Conservation (phyloP, 2,888 invertebrate species). For the Drosophila atripex region DNA sequence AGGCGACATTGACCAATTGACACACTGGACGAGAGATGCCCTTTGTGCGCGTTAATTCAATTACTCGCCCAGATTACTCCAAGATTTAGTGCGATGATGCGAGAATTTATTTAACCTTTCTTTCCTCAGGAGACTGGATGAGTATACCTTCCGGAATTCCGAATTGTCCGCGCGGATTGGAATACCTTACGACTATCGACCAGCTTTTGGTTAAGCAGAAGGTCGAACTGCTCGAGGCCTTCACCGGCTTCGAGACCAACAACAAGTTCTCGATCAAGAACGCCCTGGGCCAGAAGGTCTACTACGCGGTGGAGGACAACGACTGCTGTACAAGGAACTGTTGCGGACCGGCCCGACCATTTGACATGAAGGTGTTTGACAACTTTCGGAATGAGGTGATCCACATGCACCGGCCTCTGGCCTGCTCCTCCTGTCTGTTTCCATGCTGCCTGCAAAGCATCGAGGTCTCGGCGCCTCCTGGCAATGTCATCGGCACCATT, state of each 20-base stretch:
- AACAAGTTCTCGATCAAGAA: slow-evolving; percentile 95
- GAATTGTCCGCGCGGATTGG: slow-evolving; percentile 94
- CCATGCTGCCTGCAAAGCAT: slow-evolving; percentile 93
- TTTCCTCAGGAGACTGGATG: slow-evolving; percentile 86
- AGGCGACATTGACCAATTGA: slow-evolving; percentile 72
- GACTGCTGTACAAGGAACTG: slow-evolving; percentile 93
- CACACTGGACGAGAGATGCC: slow-evolving; percentile 51
- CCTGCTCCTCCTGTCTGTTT: slow-evolving; percentile 92
- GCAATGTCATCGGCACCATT: slow-evolving; percentile 88
- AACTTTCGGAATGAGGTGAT: slow-evolving; percentile 93
- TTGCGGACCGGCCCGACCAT: slow-evolving; percentile 92
- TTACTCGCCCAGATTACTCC: slow-evolving; percentile 6
- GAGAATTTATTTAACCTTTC: background rate
- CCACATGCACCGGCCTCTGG: slow-evolving; percentile 91
- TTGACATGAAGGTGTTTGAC: slow-evolving; percentile 94
- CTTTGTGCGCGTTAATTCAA: slow-evolving; percentile 31
- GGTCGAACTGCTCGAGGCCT: slow-evolving; percentile 90
- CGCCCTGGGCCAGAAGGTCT: slow-evolving; percentile 90
- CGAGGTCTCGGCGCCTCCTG: slow-evolving; percentile 91
- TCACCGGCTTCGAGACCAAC: slow-evolving; percentile 93
- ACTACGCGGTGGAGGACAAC: slow-evolving; percentile 92
- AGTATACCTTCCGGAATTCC: slow-evolving; percentile 88
- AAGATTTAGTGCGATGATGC: background rate
- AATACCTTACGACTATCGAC: slow-evolving; percentile 95
- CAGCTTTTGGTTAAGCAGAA: slow-evolving; percentile 92